Conservation (phyloP, 2,113 vertebrate genomes). For the Platysternon megacephalum region DNA sequence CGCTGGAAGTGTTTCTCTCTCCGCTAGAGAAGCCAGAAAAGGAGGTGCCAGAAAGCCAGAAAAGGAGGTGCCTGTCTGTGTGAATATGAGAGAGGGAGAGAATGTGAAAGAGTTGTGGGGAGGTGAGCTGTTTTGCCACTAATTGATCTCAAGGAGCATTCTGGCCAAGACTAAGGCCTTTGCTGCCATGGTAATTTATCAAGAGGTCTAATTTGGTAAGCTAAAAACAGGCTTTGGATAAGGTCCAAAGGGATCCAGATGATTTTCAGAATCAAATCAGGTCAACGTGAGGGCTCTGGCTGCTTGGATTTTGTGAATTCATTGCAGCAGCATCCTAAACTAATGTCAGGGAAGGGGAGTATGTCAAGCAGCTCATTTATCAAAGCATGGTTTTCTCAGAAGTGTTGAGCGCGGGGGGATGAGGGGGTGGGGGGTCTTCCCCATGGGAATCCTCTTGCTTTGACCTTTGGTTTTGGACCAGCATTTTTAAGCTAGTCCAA, state of each 20-base stretch:
- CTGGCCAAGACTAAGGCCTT: neutral
- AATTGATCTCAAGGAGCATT: neutral
- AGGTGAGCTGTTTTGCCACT: fast-evolving
- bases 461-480: neutral
- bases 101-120: neutral
- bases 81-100: neutral
- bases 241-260: neutral
- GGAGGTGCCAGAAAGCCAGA: neutral
- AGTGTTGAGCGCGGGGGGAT: neutral
- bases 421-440: neutral
- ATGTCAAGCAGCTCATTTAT: neutral
- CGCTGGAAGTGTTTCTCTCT: constrained; percentile 13
- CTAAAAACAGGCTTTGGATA: neutral
- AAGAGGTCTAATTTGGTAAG: neutral
- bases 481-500: fast-evolving
- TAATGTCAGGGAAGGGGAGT: neutral
- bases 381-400: neutral
- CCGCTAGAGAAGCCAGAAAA: neutral
- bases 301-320: fast-evolving
- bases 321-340: neutral
- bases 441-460: neutral
- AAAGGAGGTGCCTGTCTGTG: neutral
- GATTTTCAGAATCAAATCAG: neutral
- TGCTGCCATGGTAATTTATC: neutral
- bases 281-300: fast-evolving